A percentile compares a stretch with the other conserved stretches of the same genome.
Evolutionary conservation across 2,888 invertebrate genomes (phyloP).

Genomic region (Cartodere bifasciata): DNA sequence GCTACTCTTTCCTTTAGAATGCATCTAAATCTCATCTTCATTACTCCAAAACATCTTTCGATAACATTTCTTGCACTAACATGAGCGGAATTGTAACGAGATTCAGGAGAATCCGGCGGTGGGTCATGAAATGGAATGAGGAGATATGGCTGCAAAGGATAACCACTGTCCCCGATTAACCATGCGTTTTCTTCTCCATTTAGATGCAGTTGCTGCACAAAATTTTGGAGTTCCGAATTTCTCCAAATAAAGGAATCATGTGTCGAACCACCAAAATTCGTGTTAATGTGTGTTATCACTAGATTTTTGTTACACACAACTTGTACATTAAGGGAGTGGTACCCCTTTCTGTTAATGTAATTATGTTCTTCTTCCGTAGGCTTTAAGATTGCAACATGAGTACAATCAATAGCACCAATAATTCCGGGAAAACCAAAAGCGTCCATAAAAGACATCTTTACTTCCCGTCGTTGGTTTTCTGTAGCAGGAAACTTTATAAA

Average conservation of each 20-base stretch:
- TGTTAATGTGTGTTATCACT: constrained; percentile 3
- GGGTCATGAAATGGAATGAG: constrained; percentile 10
- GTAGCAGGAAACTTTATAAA: constrained; percentile 5
- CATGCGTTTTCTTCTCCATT: constrained; percentile 4
- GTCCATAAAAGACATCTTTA: too few species aligned
- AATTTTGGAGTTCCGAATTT: background rate
- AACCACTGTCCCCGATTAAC: constrained; percentile 12
- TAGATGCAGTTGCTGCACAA: constrained; percentile 1
- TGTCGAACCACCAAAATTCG: constrained; percentile 6
- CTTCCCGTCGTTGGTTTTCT: too few species aligned
- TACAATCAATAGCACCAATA: too few species aligned
- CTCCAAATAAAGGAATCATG: constrained; percentile 7
- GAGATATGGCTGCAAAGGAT: constrained; percentile 11
- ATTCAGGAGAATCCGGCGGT: constrained; percentile 8
- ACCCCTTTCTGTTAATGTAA: constrained; percentile 8
- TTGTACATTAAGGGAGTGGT: constrained; percentile 8
- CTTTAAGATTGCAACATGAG: too few species aligned
- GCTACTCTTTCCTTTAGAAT: too few species aligned
- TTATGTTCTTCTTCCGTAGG: constrained; percentile 4
- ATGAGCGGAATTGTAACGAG: constrained; percentile 7
- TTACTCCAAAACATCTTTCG: constrained; percentile 9
- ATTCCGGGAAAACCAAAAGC: constrained; percentile 4
- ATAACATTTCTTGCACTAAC: constrained; percentile 7
- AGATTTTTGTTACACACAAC: constrained; percentile 7
- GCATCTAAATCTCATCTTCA: too few species aligned